Base-by-base conservation (phyloP, 2,113 vertebrate genomes). In the Lophura nycthemera region DNA sequence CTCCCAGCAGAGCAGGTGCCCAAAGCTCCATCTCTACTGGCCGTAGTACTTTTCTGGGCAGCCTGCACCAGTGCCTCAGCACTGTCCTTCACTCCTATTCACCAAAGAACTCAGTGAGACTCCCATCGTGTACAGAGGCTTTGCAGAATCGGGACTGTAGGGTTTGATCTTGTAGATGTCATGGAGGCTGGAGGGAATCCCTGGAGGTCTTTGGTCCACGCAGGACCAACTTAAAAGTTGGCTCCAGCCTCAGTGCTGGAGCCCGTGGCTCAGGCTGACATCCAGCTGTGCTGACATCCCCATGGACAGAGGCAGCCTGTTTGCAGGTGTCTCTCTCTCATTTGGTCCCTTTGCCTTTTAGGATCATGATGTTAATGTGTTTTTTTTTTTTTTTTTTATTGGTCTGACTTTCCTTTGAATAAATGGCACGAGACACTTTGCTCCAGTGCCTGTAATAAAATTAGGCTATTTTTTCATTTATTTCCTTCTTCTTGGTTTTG, bases 401-500 rank as follows among this genome's bases (percentile, higher is more conserved):
- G 24, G 13, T 27, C 75, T 70, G 66, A 27, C 79, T 92, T 93
- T 13, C 76, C 83, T 91, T 89, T 45, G 74, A 78, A 74, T 90
- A 90, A 92, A 89, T 56, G 88, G 45, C 91, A 86, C 34, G 59
- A 82, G 91, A 92, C 57, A 74, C 56, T 95, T 77, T 54, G 52
- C 8, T 15, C 9, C 71, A 84, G 69, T 94, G 93, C 82, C 79
- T 92, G 89, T 97, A 96, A 97, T 95, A 96, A 95, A 97, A 95
- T 97, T 97, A 98, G 89, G 38, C 75, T 52, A 59, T 50, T 94
- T 56, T 72, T 54, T 54, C 38, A 38, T 38, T 54, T 29, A 7
- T 15, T 29, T 30, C 52, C 14, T 54, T 17, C 56, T 21, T n/a
- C 54, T 73, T 1, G 27, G 74, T 95, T 95, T 96, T 95, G 88